Conservation (phyloP, 2,113 vertebrate genomes). For the Ptychochromis oligacanthus region DNA sequence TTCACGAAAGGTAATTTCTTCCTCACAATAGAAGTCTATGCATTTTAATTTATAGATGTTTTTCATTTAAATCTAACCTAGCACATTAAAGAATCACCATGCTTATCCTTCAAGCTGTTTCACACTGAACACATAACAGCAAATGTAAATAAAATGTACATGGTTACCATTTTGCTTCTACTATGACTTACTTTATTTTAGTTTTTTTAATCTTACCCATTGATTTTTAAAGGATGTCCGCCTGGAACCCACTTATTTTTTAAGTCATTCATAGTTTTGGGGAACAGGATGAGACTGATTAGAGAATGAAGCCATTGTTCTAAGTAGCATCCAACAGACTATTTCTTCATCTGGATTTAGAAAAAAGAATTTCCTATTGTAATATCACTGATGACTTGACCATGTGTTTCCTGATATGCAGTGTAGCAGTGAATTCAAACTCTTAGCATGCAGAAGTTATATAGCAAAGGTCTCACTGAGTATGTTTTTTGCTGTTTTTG, state of each 20-base stretch:
- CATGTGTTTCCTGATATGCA: conserved; percentile 54
- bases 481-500: conserved; percentile 1
- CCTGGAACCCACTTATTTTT: conserved; percentile 19
- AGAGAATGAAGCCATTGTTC: conserved; percentile 59
- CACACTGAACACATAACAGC: not conserved
- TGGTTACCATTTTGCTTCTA: not conserved
- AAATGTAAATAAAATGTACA: not conserved
- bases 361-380: conserved; percentile 53
- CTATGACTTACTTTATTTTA: not conserved
- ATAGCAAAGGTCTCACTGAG: not conserved
- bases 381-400: conserved; percentile 53
- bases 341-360: conserved; percentile 40
- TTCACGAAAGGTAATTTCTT: conserved; percentile 88
- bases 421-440: not conserved
- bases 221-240: conserved; percentile 6
- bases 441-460: not conserved
- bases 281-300: conserved; percentile 61
- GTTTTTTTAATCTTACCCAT: not conserved
- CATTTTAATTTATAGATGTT: not conserved
- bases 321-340: conserved; percentile 21
- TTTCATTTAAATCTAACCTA: not conserved
- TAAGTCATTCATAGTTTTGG: conserved; percentile 54
- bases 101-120: too few relatives aligned
- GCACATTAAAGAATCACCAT: too few relatives aligned
- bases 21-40: not conserved